Base-by-base conservation (phyloP, 2,797 vertebrate species). In the Pogonophryne albipinna region DNA sequence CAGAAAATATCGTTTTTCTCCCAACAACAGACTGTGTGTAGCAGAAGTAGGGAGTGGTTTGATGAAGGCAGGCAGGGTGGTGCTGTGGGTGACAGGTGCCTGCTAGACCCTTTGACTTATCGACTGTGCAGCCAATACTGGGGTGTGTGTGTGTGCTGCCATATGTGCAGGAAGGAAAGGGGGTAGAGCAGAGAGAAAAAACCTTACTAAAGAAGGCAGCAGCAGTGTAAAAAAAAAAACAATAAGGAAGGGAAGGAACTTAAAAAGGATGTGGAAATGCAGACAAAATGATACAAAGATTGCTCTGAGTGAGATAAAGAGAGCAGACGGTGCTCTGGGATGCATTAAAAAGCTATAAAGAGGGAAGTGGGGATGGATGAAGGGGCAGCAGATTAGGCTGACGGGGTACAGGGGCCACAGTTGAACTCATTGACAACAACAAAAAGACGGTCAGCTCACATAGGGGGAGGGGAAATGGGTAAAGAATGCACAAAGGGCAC, bases 391-490 rank as follows among this genome's bases (percentile, higher is more conserved):
- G 73, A 83, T 89, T 76, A 85, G 77, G 67, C 19, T 23, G 70
- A 75, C 5, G 20, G 77, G 82, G 63, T 76, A 58, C 69, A 71
- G 81, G 81, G 76, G 71, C 84, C 74, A 70, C 56, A 52, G 62
- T 76, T 87, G 83, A 89, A 87, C 90, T 79, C 76, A 63, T 8
- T 85, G 90, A 89, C 85, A 79, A 73, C 56, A 59, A 38, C 45
- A 38, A 58, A 80, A 78, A 64, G 82, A 78, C 47, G 49, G 77
- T 80, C 79, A 60, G 66, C 4, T 27, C 64, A 10, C 10, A 0
- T 23, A 10, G 15, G 57, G 23, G 55, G 34, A 13, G 68, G 56
- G 47, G 14, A 3, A 19, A 65, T 19, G n/a, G 57, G 58, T 51
- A 10, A 85, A 81, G 79, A 80, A 85, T 82, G 83, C 68, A 70